Evolutionary conservation across 2,113 vertebrate species (phyloP).

Genomic region (Climacteris rufus): DNA sequence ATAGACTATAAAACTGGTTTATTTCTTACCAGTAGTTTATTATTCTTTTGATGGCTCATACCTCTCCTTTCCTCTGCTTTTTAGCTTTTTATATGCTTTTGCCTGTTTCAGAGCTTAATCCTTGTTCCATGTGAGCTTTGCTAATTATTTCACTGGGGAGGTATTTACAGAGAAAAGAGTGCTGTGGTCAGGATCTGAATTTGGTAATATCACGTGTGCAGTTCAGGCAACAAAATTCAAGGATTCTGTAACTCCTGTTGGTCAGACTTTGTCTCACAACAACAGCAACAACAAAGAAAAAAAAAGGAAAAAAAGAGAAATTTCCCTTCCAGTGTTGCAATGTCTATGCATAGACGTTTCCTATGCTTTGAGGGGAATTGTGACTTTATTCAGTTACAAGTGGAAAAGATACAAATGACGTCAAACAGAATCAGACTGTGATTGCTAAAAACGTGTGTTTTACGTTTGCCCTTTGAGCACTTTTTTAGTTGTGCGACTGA

Average conservation of each 20-base stretch:
- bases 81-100: background rate
- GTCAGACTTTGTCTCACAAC: background rate
- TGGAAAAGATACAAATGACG: background rate
- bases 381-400: background rate
- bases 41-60: background rate
- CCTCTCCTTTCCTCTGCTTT: background rate
- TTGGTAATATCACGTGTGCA: background rate
- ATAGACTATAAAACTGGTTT: background rate
- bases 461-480: background rate
- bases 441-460: background rate
- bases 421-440: background rate
- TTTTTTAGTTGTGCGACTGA: background rate
- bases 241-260: background rate
- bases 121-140: background rate
- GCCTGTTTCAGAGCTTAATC: slow-evolving; percentile 3
- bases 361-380: background rate
- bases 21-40: slow-evolving; percentile 19
- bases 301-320: rapidly evolving
- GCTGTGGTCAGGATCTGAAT: background rate
- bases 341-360: background rate
- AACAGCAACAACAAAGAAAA: background rate
- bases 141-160: background rate
- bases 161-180: background rate
- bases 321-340: background rate
- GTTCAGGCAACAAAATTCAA: background rate